Evolutionary conservation across 2,888 invertebrate species (phyloP).

Genomic region (Chrysodeixis includens): DNA sequence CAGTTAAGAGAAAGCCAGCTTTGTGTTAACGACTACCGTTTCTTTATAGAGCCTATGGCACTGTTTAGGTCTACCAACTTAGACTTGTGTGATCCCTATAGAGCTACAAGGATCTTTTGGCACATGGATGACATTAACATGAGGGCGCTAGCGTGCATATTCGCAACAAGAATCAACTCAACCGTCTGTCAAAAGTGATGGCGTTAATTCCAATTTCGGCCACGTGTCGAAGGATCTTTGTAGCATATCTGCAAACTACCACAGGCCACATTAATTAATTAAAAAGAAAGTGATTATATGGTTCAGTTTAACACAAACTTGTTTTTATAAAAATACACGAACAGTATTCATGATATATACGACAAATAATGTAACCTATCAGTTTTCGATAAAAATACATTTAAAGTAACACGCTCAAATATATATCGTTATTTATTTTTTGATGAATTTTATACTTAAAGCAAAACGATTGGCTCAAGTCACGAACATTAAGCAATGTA

Average conservation of each 20-base stretch:
- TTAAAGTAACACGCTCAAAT: conserved; percentile 42
- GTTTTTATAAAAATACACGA: conserved; percentile 5
- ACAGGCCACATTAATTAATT: conserved; percentile 7
- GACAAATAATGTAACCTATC: neutral
- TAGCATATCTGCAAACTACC: neutral
- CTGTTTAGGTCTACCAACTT: too few species aligned
- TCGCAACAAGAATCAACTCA: too few species aligned
- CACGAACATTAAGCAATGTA: conserved; percentile 7
- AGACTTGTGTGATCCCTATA: too few species aligned
- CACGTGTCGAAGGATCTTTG: neutral
- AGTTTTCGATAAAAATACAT: conserved; percentile 6
- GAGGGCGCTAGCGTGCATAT: too few species aligned
- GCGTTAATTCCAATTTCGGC: neutral
- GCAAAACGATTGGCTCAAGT: conserved; percentile 50
- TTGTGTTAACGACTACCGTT: too few species aligned
- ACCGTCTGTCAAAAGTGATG: too few species aligned
- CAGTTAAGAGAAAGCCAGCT: too few species aligned
- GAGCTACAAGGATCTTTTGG: too few species aligned
- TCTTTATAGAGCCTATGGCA: too few species aligned
- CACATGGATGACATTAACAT: too few species aligned
- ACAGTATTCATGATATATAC: conserved; percentile 33
- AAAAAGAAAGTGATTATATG: conserved; percentile 56
- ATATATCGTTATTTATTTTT: conserved; percentile 45
- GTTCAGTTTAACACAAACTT: conserved; percentile 11
- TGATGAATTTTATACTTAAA: conserved; percentile 43